Base-by-base conservation (phyloP, 1,140 invertebrate genomes). In the Macrobrachium rosenbergii region DNA sequence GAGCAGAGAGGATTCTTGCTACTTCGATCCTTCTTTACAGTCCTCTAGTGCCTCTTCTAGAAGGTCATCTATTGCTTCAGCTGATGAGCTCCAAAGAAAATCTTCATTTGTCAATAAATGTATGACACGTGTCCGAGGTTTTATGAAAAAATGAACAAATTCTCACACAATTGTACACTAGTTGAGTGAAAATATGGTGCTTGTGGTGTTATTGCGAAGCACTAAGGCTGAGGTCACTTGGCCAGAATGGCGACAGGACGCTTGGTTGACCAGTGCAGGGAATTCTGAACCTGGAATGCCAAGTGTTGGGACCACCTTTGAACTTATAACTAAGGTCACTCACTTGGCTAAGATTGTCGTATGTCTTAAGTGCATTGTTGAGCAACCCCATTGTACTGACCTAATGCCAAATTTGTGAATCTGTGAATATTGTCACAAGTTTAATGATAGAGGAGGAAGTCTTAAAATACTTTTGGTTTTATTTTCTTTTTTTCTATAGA, bases 31-130 rank as follows among this genome's bases (percentile, higher is more conserved):
- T n/a, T 82, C 86, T 5, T 77, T 81, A 16, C 43, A 62, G 59
- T 82, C 83, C 75, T 85, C 86, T 14, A 73, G 73, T 23, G n/a
- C 73, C 28, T 82, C 80, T 28, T 88, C 86, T 43, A 64, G 86
- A 37, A 80, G 86, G n/a, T 88, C 86, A 45, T 88, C 86, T 19
- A 52, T 83, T 69, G 60, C 86, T 28, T 82, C 86, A 28, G 60
- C 73, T 16, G 86, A 83, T 45, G 86, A 83, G 28, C 64, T 77
- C 43, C 23, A 63, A 16, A 82, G 86, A 60, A 88, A 88, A 60
- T 77, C 86, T 23, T 88, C 86, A 28, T 88, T 88, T 45, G 86
- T 88, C 21, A 82, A 88, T 62, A 88, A 88, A 75, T 88, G 86
- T 72, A 83, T 88, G 80, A 88, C 80, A 21, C 72, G 86, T 19